A percentile compares a stretch with the other conserved stretches of the same genome.
Conservation (phyloP, 2,113 vertebrate species). For the Clarias magur region DNA sequence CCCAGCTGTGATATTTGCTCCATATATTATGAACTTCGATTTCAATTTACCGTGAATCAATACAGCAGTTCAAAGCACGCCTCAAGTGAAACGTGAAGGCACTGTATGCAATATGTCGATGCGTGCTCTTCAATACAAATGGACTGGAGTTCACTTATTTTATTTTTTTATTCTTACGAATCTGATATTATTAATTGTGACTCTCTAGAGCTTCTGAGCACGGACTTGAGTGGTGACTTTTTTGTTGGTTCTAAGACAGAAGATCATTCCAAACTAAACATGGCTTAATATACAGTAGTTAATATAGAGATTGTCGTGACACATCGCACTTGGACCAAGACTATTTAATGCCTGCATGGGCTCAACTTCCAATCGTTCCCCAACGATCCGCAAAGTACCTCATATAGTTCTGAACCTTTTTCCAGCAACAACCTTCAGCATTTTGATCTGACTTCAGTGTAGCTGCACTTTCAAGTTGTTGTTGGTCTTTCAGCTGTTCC, state of each 20-base stretch:
- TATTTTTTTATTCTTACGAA: neutral
- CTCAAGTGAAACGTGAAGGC: neutral
- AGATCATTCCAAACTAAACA: neutral
- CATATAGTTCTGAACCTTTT: neutral
- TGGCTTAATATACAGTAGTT: no score
- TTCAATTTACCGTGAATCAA: conserved; percentile 27
- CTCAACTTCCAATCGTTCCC: neutral
- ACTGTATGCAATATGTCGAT: no score
- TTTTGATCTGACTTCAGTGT: neutral
- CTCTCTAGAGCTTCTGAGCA: no score
- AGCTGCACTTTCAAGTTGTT: neutral
- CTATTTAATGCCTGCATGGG: neutral
- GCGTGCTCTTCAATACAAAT: neutral
- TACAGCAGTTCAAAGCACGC: conserved; percentile 1
- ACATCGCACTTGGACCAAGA: neutral
- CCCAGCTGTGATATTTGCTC: neutral
- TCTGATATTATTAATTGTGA: neutral
- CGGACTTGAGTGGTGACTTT: no score
- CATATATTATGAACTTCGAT: neutral
- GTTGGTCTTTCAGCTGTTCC: no score
- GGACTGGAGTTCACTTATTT: neutral
- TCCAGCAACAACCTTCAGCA: neutral
- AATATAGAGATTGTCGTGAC: no score
- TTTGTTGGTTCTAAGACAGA: no score
- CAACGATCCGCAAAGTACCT: neutral